Conservation (phyloP, 2,113 vertebrate species). For the Pionites leucogaster region DNA sequence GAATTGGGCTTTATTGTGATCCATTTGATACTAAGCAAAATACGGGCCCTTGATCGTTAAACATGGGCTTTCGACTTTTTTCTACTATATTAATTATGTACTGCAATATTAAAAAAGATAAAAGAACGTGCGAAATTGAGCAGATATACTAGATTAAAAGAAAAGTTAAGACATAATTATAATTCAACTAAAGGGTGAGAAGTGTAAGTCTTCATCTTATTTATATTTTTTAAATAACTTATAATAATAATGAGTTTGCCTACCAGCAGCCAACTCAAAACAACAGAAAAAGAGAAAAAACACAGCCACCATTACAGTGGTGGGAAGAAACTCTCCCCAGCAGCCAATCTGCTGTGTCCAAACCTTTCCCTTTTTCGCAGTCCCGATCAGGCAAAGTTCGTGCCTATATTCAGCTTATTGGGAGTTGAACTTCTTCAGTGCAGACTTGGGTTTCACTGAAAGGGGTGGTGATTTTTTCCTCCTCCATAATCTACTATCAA, state of each 20-base stretch:
- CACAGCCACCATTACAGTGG: neutral
- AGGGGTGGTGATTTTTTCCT: neutral
- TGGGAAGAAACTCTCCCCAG: neutral
- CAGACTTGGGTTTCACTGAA: neutral
- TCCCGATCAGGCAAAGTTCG: neutral
- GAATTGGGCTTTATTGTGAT: too few relatives aligned
- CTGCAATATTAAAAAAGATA: too few relatives aligned
- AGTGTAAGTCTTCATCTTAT: too few relatives aligned
- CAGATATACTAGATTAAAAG: too few relatives aligned
- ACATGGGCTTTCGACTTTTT: too few relatives aligned
- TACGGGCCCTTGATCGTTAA: too few relatives aligned
- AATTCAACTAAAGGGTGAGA: too few relatives aligned
- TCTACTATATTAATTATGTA: too few relatives aligned
- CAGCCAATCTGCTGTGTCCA: neutral
- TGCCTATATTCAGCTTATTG: neutral
- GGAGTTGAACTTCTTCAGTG: neutral
- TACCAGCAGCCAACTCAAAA: slow-evolving; percentile 88
- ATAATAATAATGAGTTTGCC: slow-evolving; percentile 78
- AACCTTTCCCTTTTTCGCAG: neutral
- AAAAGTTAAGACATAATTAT: too few relatives aligned
- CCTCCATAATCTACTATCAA: neutral
- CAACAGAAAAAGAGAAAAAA: slow-evolving; percentile 4
- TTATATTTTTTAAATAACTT: slow-evolving; percentile 68
- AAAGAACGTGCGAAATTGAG: too few relatives aligned
- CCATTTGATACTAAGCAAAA: too few relatives aligned